A percentile compares a stretch with the other conserved stretches of the same genome.
Evolutionary conservation across 1,140 invertebrate genomes (phyloP).

Genomic region (Delia radicum): DNA sequence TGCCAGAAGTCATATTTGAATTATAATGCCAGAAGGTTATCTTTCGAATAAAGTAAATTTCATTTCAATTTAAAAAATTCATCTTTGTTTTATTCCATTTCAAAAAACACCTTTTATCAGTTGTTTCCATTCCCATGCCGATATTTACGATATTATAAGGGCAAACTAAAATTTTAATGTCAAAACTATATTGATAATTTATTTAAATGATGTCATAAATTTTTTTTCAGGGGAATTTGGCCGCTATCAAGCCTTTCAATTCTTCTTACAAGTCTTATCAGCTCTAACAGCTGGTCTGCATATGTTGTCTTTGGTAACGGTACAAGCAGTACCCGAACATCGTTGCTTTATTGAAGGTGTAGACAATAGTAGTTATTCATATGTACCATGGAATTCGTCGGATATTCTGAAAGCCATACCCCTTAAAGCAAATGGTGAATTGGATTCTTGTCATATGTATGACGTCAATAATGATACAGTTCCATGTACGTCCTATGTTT

Average conservation of each 20-base stretch:
- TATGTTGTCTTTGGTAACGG: slow-evolving; percentile 75
- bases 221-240: slow-evolving; percentile 72
- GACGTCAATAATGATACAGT: slow-evolving; percentile 57
- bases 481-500: slow-evolving; percentile 67
- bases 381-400: slow-evolving; percentile 59
- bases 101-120: no score
- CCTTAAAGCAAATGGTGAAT: slow-evolving; percentile 51
- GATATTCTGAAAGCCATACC: slow-evolving; percentile 60
- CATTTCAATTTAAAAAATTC: no score
- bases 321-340: slow-evolving; percentile 75
- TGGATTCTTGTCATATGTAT: slow-evolving; percentile 63
- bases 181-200: background rate
- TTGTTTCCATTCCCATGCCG: no score
- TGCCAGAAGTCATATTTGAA: no score
- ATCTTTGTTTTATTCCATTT: no score
- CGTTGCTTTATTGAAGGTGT: slow-evolving; percentile 66
- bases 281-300: slow-evolving; percentile 76
- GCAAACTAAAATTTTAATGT: no score
- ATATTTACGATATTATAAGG: no score
- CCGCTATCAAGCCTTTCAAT: slow-evolving; percentile 74
- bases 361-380: slow-evolving; percentile 58
- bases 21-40: no score
- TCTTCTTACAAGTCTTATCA: slow-evolving; percentile 71
- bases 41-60: no score
- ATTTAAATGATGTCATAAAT: background rate